Base-by-base conservation (phyloP, 2,113 vertebrate genomes). In the Pelodiscus sinensis region DNA sequence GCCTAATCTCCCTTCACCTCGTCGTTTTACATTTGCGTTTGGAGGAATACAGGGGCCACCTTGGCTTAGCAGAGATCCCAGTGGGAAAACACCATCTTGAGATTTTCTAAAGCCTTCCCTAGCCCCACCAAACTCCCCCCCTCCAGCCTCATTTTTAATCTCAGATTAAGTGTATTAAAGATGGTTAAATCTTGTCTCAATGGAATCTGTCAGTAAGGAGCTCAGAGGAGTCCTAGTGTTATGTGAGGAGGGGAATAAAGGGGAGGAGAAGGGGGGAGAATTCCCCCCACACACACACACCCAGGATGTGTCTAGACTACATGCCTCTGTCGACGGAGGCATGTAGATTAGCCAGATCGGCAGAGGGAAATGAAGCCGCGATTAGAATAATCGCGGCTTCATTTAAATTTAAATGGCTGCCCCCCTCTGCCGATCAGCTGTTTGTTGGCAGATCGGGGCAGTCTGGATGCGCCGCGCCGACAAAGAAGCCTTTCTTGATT, bases 51-150 rank as follows among this genome's bases (percentile, higher is more conserved):
- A 6, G 31, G 21, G 2, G 15, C 3, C 18, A 73, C 52, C 68
- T 88, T 81, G 44, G 13, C 82, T 73, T 57, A 0, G 0, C 44
- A 79, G 31, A 81, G 84, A 81, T 35, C 75, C 77, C 0, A 0
- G 29, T 9, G 38, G 81, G 54, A 31, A 79, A 77, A 29, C 77
- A 9, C 15, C 73, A 52, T 55, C n/a, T n/a, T 85, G 29, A 3
- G 15, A 14, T 4, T 29, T 71, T 87, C 35, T 51, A 29, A 83
- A 84, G 65, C 55, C 22, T 71, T 18, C 8, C 58, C 31, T 50
- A 9, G 1, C 25, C 27, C 1, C 0, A 4, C 2, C 1, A 5
- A 77, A n/a, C 57, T 35, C 65, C 9, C 8, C 75, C 6, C 14
- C 2, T 6, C 18, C 52, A 54, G 10, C 11, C 15, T 83, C 18